Evolutionary conservation across 2,113 vertebrate genomes (phyloP), one percentile per base, ranked within the genome.

Genomic region (Cyprinus carpio): DNA sequence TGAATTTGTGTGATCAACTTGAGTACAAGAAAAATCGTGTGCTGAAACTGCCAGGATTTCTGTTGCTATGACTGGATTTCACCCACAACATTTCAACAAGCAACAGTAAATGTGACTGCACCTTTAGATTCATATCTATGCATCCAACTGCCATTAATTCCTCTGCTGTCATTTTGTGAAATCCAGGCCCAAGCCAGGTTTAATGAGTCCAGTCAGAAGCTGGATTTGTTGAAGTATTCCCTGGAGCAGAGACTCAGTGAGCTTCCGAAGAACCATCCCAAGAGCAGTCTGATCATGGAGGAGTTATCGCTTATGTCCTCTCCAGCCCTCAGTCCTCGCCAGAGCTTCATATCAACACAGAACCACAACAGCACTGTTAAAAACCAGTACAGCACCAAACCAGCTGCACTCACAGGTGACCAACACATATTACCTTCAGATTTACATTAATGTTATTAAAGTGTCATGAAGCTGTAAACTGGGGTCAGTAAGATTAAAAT

Each of bases 201-300:
- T 92, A 98, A 98, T 85, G 98, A 99, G 89, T 99, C 98, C 88
- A 99, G 95, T 93, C 98, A 99, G 92, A 99, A 99, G 94, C 87
- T 99, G 75, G 98, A 99, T 89, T 97, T 99, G 84, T 93, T 99
- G 91, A 96, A 97, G 84, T 97, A 97, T 91, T 99, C 98, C 40
- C 91, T 99, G 94, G 98, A 99, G 90, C 97, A 99, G 86, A 96
- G 98, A 89, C 92, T 99, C 87, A 97, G 90, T 11, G 98, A 99
- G 94, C 94, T 99, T 89, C 98, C 98, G 11, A 97, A 98, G 92
- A 98, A 98, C 90, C 97, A 99, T 90, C 97, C 97, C 65, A 98
- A 98, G 93, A 97, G 96, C 94, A 94, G 93, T 94, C 92, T 97
- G 95, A 98, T 99, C 90, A 96, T 96, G 92, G 98, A 99, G 82